Evolutionary conservation across 2,797 vertebrate species (phyloP).

Genomic region (Ctenochaetus hawaiiensis): DNA sequence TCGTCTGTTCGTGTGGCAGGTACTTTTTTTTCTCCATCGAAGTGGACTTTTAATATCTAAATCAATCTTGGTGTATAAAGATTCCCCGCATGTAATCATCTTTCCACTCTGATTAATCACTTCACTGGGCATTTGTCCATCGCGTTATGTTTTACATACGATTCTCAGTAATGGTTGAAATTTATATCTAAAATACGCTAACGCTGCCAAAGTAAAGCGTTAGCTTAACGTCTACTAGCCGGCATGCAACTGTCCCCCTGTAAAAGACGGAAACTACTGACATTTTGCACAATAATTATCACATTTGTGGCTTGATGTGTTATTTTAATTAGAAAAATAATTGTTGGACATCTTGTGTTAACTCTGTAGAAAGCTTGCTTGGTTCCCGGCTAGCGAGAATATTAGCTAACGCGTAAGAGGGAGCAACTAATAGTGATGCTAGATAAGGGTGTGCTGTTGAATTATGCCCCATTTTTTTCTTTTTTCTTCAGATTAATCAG

Average conservation of each 20-base stretch:
- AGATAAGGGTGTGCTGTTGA: rapidly evolving
- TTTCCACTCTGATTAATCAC: rapidly evolving
- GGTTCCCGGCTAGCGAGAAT: background rate
- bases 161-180: background rate
- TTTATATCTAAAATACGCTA: background rate
- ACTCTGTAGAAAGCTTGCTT: rapidly evolving
- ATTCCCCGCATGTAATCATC: rapidly evolving
- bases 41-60: constrained; percentile 60
- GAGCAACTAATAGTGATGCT: background rate
- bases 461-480: background rate
- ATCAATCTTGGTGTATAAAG: constrained; percentile 66
- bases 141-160: constrained; percentile 6
- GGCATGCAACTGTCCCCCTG: background rate
- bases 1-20: constrained; percentile 71
- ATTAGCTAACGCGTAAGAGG: background rate
- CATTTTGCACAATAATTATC: rapidly evolving
- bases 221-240: background rate
- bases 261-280: no score
- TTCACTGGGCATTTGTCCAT: rapidly evolving
- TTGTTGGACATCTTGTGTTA: rapidly evolving
- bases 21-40: constrained; percentile 24
- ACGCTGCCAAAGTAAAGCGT: background rate
- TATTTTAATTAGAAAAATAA: rapidly evolving
- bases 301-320: rapidly evolving
- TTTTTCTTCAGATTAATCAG: constrained; percentile 57